A percentile compares a stretch with the other conserved stretches of the same genome.
Evolutionary conservation across 2,797 vertebrate species (phyloP).

Genomic region (Novumbra hubbsi): DNA sequence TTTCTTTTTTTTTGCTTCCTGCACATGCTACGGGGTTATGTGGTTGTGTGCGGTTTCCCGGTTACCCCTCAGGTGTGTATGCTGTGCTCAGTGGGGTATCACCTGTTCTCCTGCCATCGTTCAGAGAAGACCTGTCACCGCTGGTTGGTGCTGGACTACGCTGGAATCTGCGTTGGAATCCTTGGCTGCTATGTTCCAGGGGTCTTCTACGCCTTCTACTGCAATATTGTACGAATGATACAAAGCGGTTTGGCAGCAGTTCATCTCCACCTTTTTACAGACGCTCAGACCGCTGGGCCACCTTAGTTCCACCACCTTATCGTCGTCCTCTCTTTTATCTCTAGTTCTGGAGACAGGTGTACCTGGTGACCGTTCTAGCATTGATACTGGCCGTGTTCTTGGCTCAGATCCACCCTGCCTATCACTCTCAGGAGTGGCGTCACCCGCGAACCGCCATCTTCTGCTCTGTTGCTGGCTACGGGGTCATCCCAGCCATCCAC

Average conservation of each 20-base stretch:
- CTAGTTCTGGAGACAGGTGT: conserved; percentile 95
- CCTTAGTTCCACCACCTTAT: neutral
- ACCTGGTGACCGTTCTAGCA: conserved; percentile 89
- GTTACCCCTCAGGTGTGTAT: conserved; percentile 85
- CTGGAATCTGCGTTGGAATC: conserved; percentile 95
- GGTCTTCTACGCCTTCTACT: conserved; percentile 98
- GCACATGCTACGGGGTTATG: no score
- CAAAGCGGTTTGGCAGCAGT: no score
- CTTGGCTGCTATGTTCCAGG: conserved; percentile 97
- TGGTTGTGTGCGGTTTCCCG: neutral
- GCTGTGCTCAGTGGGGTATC: conserved; percentile 97
- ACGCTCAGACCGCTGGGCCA: no score
- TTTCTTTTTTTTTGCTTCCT: no score
- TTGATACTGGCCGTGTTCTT: conserved; percentile 95
- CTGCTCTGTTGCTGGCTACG: conserved; percentile 88
- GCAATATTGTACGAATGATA: conserved; percentile 81
- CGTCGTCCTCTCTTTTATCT: neutral
- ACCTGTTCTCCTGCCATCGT: conserved; percentile 95
- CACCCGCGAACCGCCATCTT: conserved; percentile 86
- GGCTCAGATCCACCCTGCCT: conserved; percentile 92
- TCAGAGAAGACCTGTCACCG: conserved; percentile 93
- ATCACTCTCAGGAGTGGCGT: conserved; percentile 94
- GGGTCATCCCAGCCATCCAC: conserved; percentile 90
- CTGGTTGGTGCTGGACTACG: conserved; percentile 95
- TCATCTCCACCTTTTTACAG: no score